phyloP scores from a whole-genome alignment of 2,113 vertebrate species.

The Platysternon megacephalum region DNA sequence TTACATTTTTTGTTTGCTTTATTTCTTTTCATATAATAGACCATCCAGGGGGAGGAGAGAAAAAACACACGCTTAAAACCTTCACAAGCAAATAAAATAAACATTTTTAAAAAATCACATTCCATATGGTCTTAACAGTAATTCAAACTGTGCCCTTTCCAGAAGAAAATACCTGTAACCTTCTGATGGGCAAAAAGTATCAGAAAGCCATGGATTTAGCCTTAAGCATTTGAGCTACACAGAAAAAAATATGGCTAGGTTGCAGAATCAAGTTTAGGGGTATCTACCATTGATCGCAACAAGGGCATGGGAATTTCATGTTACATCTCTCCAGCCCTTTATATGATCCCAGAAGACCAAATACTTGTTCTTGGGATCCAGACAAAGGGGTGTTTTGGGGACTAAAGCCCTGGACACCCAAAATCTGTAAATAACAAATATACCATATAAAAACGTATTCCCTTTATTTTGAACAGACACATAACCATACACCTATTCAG shows the following conservation, averaged over 20 bases:
- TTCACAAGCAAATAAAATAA: conserved; percentile 18
- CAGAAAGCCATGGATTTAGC: conserved; percentile 23
- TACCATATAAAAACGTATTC: conserved; percentile 38
- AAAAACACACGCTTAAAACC: conserved; percentile 31
- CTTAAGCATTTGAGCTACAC: conserved; percentile 38
- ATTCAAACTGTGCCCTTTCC: conserved; percentile 20
- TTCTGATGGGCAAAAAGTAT: conserved; percentile 57
- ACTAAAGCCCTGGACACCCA: conserved; percentile 30
- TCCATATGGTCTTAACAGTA: conserved; percentile 10
- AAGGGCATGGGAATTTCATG: conserved; percentile 43
- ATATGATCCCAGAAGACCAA: conserved; percentile 50
- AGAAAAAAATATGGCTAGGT: conserved; percentile 39
- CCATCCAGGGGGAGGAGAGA: conserved; percentile 43
- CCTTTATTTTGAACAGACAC: conserved; percentile 66
- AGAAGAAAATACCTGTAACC: conserved; percentile 37
- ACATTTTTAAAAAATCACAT: background rate
- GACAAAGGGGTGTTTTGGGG: conserved; percentile 39
- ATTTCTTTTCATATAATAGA: conserved; percentile 28
- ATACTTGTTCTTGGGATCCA: conserved; percentile 40
- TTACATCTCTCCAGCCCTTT: conserved; percentile 60
- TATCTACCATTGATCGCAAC: conserved; percentile 42
- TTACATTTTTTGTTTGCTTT: conserved; percentile 55
- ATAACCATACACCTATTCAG: conserved; percentile 71
- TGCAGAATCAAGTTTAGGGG: background rate
- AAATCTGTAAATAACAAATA: conserved; percentile 45